Evolutionary conservation across 2,888 invertebrate species (phyloP).

Genomic region (Creontiades dilutus): DNA sequence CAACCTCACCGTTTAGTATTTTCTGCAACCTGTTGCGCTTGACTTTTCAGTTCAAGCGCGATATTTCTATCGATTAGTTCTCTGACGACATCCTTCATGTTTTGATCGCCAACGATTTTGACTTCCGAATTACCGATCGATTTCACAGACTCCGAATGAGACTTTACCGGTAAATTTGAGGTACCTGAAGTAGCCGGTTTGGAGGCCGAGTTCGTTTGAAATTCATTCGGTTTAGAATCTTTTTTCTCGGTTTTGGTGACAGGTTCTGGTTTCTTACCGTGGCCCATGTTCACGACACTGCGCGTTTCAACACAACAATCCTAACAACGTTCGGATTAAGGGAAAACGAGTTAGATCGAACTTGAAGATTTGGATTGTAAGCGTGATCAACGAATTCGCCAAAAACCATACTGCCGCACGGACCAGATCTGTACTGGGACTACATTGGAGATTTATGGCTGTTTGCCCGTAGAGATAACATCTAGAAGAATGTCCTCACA

Average conservation of each 20-base stretch:
- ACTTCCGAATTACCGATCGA: neutral
- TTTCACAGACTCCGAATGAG: neutral
- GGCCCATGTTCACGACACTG: neutral
- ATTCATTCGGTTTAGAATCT: neutral
- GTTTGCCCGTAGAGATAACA: neutral
- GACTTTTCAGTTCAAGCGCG: neutral
- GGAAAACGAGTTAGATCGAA: neutral
- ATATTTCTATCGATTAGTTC: constrained; percentile 30
- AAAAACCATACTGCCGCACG: constrained; percentile 3
- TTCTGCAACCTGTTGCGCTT: neutral
- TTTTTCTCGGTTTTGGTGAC: neutral
- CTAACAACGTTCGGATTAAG: no score
- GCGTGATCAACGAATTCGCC: neutral
- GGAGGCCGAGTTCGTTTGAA: neutral
- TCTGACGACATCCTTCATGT: constrained; percentile 26
- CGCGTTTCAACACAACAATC: no score
- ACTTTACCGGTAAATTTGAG: neutral
- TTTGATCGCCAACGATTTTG: constrained; percentile 1
- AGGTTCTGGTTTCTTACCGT: neutral
- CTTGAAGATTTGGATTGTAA: neutral
- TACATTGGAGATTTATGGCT: neutral
- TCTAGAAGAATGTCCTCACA: neutral
- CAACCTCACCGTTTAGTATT: neutral
- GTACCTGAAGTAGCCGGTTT: constrained; percentile 56
- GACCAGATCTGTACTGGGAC: neutral